Evolutionary conservation across 37 sponge, comb jelly and placozoan species (phyloP).

Genomic region (Beroe ovata): DNA sequence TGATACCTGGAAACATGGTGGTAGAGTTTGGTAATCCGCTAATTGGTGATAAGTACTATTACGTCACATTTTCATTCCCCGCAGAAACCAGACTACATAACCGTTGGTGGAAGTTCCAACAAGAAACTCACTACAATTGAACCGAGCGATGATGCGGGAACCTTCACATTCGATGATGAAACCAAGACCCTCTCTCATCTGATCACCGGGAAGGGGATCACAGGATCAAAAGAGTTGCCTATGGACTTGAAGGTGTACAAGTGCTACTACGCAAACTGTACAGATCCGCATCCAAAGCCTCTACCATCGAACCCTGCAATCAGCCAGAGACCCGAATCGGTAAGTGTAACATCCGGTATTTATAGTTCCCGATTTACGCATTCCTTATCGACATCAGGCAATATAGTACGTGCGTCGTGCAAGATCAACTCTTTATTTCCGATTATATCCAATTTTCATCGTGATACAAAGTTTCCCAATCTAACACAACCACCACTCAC

Average conservation of each 20-base stretch:
- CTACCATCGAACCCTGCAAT: slow-evolving; percentile 73
- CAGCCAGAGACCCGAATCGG: slow-evolving; percentile 42
- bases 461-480: too few species aligned
- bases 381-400: too few species aligned
- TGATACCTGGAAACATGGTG: too few species aligned
- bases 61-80: too few species aligned
- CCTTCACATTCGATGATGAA: slow-evolving; percentile 27
- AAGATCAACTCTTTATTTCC: too few species aligned
- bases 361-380: too few species aligned
- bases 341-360: too few species aligned
- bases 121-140: slow-evolving; percentile 8
- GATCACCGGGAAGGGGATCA: slow-evolving; percentile 53
- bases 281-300: slow-evolving; percentile 71
- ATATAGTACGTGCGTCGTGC: too few species aligned
- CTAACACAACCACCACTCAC: too few species aligned
- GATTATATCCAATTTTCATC: too few species aligned
- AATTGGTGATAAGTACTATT: too few species aligned
- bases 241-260: slow-evolving; percentile 69
- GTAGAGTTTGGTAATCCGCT: too few species aligned
- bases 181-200: slow-evolving; percentile 62
- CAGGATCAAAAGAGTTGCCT: background rate
- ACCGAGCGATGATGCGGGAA: slow-evolving; percentile 17
- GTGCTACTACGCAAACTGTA: slow-evolving; percentile 68
- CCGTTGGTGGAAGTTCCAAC: slow-evolving; percentile 54
- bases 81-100: slow-evolving; percentile 57